Percentiles rank a stretch among this genome's conserved stretches.
phyloP scores from a whole-genome alignment of 2,797 vertebrate species.

The Staurois parvus region DNA sequence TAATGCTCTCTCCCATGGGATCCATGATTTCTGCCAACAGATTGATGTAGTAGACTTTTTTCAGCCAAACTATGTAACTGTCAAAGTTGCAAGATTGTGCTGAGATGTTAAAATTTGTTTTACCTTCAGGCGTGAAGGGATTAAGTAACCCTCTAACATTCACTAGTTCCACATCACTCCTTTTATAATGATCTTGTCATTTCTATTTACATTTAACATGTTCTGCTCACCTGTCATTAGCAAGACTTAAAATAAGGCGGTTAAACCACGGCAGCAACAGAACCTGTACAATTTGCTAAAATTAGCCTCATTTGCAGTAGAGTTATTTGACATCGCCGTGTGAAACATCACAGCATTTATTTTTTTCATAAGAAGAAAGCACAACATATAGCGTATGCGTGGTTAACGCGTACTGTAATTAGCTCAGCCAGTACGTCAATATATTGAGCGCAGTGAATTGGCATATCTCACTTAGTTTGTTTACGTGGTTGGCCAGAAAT shows the following conservation, averaged over 20 bases:
- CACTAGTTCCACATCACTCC: not conserved
- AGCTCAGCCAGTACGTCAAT: slow-evolving; percentile 15
- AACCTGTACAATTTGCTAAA: not conserved
- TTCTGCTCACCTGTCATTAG: slow-evolving; percentile 1
- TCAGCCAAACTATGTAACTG: too few species aligned
- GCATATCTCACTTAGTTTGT: not conserved
- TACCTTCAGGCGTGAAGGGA: too few species aligned
- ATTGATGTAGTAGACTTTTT: too few species aligned
- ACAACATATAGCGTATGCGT: not conserved
- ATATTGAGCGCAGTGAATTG: not conserved
- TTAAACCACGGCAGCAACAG: not conserved
- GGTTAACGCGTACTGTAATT: not conserved
- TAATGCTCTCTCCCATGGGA: too few species aligned
- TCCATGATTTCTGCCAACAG: too few species aligned
- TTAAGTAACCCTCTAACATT: too few species aligned
- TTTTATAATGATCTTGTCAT: not conserved
- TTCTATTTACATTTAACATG: not conserved
- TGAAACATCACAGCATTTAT: slow-evolving; percentile 13
- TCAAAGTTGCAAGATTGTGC: too few species aligned
- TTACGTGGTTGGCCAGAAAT: not conserved
- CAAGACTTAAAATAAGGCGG: slow-evolving; percentile 6
- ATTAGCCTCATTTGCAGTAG: not conserved
- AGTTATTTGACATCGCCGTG: not conserved
- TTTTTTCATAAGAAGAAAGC: not conserved
- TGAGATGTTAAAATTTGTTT: too few species aligned